Conservation (phyloP, 2,888 invertebrate genomes). For the Drosophila fungiperda region DNA sequence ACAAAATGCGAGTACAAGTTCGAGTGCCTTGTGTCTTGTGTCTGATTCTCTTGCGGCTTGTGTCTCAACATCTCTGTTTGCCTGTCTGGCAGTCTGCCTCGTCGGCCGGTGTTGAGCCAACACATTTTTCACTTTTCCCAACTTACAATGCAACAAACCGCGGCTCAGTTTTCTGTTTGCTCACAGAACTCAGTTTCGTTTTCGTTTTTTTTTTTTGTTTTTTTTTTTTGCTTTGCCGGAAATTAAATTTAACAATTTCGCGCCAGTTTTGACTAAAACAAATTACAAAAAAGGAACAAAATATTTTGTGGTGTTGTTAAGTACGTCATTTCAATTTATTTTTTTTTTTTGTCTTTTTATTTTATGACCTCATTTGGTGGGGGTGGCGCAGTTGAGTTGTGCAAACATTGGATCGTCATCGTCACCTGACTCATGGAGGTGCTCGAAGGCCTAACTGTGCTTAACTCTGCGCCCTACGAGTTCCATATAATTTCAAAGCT, state of each 20-base stretch:
- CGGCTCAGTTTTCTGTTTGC: conserved; percentile 43
- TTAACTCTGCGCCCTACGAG: conserved; percentile 44
- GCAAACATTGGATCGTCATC: conserved; percentile 71
- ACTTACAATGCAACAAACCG: conserved; percentile 27
- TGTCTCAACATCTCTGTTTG: conserved; percentile 24
- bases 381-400: conserved; percentile 60
- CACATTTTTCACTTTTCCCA: conserved; percentile 76
- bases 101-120: conserved; percentile 36
- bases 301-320: conserved; percentile 31
- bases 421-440: conserved; percentile 69
- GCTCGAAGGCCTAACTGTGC: conserved; percentile 32
- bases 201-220: conserved; percentile 12
- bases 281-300: conserved; percentile 8
- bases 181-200: conserved; percentile 31
- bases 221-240: conserved; percentile 47
- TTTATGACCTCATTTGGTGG: conserved; percentile 72
- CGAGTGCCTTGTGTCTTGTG: conserved; percentile 19
- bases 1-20: conserved; percentile 25
- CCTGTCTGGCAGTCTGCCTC: conserved; percentile 20
- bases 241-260: conserved; percentile 61
- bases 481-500: conserved; percentile 46
- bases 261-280: conserved; percentile 22
- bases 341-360: conserved; percentile 7
- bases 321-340: conserved; percentile 47
- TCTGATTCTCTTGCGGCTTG: conserved; percentile 22